These are phyloP conservation scores for Campylomormyrus tamandua DNA, from an alignment of 2,113 vertebrate genomes.

Conservation along the genomic window DNA sequence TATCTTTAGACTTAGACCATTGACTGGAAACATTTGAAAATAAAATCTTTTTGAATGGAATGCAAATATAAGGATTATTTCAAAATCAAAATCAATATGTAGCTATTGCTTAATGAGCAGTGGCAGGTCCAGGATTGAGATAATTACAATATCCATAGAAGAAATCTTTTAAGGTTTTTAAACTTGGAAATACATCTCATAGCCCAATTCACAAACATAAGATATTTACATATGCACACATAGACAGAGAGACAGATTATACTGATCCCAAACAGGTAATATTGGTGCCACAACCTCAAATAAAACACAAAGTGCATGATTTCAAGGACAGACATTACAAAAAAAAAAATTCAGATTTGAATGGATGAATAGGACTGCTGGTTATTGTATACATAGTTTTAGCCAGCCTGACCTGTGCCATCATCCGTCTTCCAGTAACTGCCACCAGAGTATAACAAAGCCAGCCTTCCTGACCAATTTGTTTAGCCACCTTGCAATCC, in stretches of 20 bases:
- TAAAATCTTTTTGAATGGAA: not conserved
- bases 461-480: not conserved
- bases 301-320: too few species aligned
- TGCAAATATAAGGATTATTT: not conserved
- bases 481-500: not conserved
- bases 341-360: too few species aligned
- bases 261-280: not conserved
- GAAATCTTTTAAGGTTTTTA: not conserved
- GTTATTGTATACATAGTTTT: not conserved
- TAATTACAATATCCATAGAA: not conserved
- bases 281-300: not conserved
- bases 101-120: not conserved
- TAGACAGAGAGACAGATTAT: not conserved
- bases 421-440: not conserved
- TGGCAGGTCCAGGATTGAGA: not conserved
- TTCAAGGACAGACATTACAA: too few species aligned
- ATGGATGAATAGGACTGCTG: too few species aligned
- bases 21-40: not conserved
- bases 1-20: not conserved
- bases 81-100: not conserved
- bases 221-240: not conserved
- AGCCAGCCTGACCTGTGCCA: not conserved
- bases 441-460: not conserved
- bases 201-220: not conserved
- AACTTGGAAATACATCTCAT: not conserved